Evolutionary conservation across 2,888 invertebrate genomes (phyloP), one percentile per base, ranked within the genome.

Genomic region (Drosophila picticornis): DNA sequence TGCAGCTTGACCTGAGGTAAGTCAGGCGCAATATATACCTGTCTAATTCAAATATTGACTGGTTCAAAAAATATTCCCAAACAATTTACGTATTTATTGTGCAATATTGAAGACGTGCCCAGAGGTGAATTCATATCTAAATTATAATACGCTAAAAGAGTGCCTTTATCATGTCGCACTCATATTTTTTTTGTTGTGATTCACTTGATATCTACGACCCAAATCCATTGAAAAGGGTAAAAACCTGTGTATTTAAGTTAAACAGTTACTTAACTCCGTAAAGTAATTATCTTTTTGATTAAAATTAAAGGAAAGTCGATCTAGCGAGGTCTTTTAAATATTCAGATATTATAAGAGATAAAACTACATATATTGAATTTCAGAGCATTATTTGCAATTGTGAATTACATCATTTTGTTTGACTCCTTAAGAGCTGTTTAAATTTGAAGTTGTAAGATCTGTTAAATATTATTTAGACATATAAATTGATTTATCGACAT

Each of bases 1-100:
- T 71, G 60, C 70, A 59, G 69, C 67, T 75, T 83, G 81, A 83
- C 86, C 79, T 75, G 77, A 79, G 90, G 87, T 86, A 87, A 79
- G 81, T 61, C 19, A 58, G 59, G 52, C 31, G 13, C 16, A 48
- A 36, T 50, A 80, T 62, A 58, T 25, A 46, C 34, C 59, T 50
- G 62, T 46, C 53, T 57, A 38, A 40, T 16, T 25, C 36, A 56
- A 36, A 51, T 36, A 38, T 22, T 34, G 57, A 51, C 32, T 62
- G 32, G 52, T 29, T 56, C 48, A 38, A 53, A 53, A 16, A 60
- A 53, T 2, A 55, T 55, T 59, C 22, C 53, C 34, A 38, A 32
- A 5, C 5, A 11, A 40, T 36, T 65, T 27, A 60, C 36, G 10
- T n/a, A 22, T 16, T 27, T 19, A 46, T 60, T 64, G 53, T 19